Conservation (phyloP, 2,888 invertebrate species). For the Abrostola triplasia region DNA sequence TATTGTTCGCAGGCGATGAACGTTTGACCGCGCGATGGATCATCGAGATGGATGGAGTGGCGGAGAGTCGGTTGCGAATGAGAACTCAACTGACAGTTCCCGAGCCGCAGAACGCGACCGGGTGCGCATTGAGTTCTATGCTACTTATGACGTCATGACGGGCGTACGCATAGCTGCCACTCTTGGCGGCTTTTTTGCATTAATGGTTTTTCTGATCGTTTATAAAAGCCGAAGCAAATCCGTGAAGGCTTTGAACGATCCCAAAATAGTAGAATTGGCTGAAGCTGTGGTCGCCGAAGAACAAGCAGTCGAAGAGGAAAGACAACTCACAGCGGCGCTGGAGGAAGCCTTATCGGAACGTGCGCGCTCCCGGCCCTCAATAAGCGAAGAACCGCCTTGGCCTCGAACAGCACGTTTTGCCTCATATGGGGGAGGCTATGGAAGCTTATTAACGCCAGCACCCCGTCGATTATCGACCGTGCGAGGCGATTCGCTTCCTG, state of each 20-base stretch:
- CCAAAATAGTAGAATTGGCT: slow-evolving; percentile 93
- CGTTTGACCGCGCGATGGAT: slow-evolving; percentile 84
- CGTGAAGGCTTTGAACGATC: slow-evolving; percentile 92
- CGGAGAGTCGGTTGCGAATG: slow-evolving; percentile 72
- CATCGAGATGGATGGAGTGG: slow-evolving; percentile 81
- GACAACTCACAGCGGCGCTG: slow-evolving; percentile 92
- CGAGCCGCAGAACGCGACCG: slow-evolving; percentile 90
- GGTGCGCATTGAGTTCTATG: slow-evolving; percentile 94
- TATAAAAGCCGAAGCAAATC: slow-evolving; percentile 96
- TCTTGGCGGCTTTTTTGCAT: slow-evolving; percentile 95
- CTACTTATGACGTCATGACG: slow-evolving; percentile 97
- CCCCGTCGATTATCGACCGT: slow-evolving; percentile 89
- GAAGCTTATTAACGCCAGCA: slow-evolving; percentile 90
- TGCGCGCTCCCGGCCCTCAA: slow-evolving; percentile 87
- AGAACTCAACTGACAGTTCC: slow-evolving; percentile 78
- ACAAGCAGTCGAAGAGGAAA: slow-evolving; percentile 91
- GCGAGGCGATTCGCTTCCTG: slow-evolving; percentile 89
- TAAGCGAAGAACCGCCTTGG: slow-evolving; percentile 91
- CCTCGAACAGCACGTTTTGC: slow-evolving; percentile 81
- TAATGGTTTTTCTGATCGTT: slow-evolving; percentile 96
- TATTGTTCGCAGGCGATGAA: slow-evolving; percentile 84
- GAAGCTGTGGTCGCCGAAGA: slow-evolving; percentile 92
- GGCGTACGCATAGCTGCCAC: slow-evolving; percentile 97
- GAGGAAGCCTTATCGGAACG: slow-evolving; percentile 89
- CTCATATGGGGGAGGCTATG: slow-evolving; percentile 90